phyloP scores from a whole-genome alignment of 2,797 vertebrate genomes.

The Neopelma chrysocephalum region DNA sequence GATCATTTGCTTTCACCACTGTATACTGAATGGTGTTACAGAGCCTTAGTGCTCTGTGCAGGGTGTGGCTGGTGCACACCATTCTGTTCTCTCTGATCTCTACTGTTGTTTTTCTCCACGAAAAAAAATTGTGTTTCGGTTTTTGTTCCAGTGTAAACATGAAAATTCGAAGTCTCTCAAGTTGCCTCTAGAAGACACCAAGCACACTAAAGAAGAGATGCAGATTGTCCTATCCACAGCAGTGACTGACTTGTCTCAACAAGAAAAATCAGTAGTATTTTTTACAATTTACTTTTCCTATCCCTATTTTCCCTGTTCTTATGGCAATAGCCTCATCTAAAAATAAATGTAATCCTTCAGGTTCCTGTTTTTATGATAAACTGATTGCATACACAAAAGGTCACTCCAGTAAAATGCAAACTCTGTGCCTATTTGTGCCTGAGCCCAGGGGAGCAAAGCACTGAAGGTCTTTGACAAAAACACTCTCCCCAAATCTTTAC shows the following conservation, averaged over 20 bases:
- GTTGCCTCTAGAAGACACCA: not conserved
- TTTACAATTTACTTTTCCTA: not conserved
- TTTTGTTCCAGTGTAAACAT: not conserved
- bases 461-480: not conserved
- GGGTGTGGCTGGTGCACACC: too few relatives aligned
- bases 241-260: not conserved
- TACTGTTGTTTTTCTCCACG: rapidly evolving
- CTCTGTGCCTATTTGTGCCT: not conserved
- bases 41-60: not conserved
- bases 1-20: not conserved
- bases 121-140: not conserved
- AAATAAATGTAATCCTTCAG: not conserved
- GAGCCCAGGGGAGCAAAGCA: not conserved
- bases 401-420: not conserved
- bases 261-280: not conserved
- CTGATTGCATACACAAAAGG: not conserved
- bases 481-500: not conserved
- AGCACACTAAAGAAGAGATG: not conserved
- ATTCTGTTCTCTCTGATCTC: not conserved
- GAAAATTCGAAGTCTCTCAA: not conserved
- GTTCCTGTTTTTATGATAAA: not conserved
- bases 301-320: not conserved
- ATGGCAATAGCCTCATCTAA: not conserved
- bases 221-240: not conserved
- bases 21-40: not conserved